Percentiles rank a stretch among this genome's conserved stretches.
phyloP scores from a whole-genome alignment of 2,797 vertebrate species.

The Ciconia nigra region DNA sequence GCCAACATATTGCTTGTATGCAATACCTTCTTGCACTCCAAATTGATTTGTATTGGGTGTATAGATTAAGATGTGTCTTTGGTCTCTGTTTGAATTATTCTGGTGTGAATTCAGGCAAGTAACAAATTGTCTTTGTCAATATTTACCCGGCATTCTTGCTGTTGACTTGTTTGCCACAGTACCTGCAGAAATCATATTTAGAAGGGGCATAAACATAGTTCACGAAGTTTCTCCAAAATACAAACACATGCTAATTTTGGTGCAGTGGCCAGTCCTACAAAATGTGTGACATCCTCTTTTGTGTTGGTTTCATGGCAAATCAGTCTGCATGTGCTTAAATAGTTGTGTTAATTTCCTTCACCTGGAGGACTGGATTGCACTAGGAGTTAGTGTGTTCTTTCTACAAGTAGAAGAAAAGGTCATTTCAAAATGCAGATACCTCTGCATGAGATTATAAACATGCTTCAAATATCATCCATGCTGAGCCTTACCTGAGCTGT shows the following conservation, averaged over 20 bases:
- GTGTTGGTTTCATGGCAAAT: background rate
- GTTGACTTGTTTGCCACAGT: background rate
- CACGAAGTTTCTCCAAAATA: background rate
- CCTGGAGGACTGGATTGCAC: background rate
- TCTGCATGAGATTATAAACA: background rate
- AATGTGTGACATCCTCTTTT: background rate
- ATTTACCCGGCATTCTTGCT: background rate
- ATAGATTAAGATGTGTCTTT: background rate
- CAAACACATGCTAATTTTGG: background rate
- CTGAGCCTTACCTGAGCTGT: background rate
- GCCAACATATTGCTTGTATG: fast-evolving
- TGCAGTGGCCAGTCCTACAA: background rate
- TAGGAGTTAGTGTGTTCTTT: background rate
- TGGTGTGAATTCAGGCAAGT: background rate
- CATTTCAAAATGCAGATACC: background rate
- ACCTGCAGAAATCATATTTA: background rate
- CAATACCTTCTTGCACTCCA: background rate
- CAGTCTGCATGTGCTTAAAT: background rate
- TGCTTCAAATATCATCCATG: background rate
- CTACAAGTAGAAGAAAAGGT: background rate
- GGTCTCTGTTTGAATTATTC: background rate
- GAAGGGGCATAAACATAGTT: background rate
- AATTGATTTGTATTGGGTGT: background rate
- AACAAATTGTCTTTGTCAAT: background rate
- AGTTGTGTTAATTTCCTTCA: background rate